Evolutionary conservation across 2,797 vertebrate genomes (phyloP).

Genomic region (Micromesistius poutassou): DNA sequence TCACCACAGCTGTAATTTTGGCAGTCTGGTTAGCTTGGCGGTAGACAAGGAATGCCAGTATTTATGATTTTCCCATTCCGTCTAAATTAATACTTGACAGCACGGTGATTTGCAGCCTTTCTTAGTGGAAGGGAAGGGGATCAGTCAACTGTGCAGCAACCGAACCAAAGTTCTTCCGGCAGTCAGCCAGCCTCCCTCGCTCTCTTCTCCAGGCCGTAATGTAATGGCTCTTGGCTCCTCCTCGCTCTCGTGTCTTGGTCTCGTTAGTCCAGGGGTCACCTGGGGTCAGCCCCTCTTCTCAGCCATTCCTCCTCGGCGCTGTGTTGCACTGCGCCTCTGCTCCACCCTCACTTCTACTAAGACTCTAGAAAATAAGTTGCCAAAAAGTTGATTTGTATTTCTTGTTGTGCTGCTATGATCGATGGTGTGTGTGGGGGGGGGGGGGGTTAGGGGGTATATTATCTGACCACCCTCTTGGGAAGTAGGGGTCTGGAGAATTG

Average conservation of each 20-base stretch:
- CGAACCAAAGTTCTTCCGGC: neutral
- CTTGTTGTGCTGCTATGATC: neutral
- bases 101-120: conserved; percentile 8
- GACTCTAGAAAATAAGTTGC: neutral
- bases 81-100: conserved; percentile 51
- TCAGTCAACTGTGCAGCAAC: neutral
- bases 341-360: neutral
- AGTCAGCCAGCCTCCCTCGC: neutral
- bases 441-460: too few relatives aligned
- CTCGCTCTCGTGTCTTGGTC: conserved; percentile 33
- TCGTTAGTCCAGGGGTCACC: conserved; percentile 35
- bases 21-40: conserved; percentile 48
- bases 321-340: neutral
- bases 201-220: neutral
- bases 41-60: conserved; percentile 48
- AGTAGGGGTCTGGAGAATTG: neutral
- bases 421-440: neutral
- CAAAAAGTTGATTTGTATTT: neutral
- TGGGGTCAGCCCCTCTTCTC: conserved; percentile 26
- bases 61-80: conserved; percentile 47
- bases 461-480: neutral
- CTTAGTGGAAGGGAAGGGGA: neutral
- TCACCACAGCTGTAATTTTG: conserved; percentile 27
- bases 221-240: conserved; percentile 10
- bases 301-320: neutral